A percentile compares a stretch with the other conserved stretches of the same genome.
These are phyloP conservation scores for Andricus quercusramuli DNA, from an alignment of 2,888 invertebrate species.

Conservation along the genomic window DNA sequence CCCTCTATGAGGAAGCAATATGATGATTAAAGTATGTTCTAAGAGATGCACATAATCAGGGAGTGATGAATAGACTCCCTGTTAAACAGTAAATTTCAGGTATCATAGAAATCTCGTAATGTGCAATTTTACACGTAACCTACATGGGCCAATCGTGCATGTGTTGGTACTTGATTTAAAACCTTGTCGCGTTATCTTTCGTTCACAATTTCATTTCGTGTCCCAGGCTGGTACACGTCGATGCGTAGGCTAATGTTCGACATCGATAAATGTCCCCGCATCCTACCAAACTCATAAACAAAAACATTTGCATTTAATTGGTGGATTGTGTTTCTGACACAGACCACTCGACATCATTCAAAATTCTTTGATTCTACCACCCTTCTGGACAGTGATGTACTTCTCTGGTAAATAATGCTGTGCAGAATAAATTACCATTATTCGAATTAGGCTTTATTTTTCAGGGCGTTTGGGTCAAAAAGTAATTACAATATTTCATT, in stretches of 20 bases:
- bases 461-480: neutral
- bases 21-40: neutral
- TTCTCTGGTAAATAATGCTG: neutral
- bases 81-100: neutral
- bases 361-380: constrained; percentile 2
- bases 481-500: constrained; percentile 41
- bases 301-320: constrained; percentile 77
- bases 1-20: neutral
- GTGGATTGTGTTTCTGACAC: constrained; percentile 61
- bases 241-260: constrained; percentile 70
- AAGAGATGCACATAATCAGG: neutral
- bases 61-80: neutral
- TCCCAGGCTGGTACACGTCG: constrained; percentile 63
- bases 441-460: neutral
- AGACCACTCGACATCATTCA: constrained; percentile 20
- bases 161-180: constrained; percentile 56
- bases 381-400: constrained; percentile 5
- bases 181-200: constrained; percentile 63
- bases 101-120: constrained; percentile 15
- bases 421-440: neutral
- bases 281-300: constrained; percentile 73
- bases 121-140: constrained; percentile 44
- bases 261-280: constrained; percentile 75
- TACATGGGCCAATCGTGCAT: constrained; percentile 45
- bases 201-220: constrained; percentile 67